Conservation (phyloP, 2,113 vertebrate genomes). For the Ovis canadensis region DNA sequence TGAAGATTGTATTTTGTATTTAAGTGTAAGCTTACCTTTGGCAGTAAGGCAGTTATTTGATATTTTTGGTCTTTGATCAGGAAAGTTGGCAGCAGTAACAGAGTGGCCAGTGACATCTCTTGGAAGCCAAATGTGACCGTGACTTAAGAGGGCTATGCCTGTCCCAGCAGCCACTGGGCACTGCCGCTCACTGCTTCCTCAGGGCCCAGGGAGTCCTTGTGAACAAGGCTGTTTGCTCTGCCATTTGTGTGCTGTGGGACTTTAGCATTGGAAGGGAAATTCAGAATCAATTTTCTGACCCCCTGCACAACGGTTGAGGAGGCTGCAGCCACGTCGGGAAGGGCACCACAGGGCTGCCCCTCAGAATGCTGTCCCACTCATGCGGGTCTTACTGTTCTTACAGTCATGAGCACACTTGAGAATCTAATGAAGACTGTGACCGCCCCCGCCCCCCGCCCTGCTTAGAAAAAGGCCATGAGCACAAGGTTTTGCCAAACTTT, state of each 20-base stretch:
- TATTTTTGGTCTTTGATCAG: neutral
- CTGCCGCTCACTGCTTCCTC: neutral
- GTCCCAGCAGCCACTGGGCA: neutral
- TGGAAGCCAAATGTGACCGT: neutral
- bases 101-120: neutral
- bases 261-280: neutral
- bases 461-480: neutral
- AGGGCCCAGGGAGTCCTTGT: neutral
- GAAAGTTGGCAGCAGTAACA: neutral
- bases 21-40: neutral
- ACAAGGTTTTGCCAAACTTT: neutral
- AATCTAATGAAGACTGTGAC: neutral
- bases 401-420: neutral
- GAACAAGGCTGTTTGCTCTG: neutral
- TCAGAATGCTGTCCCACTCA: too few species aligned
- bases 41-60: neutral
- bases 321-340: neutral
- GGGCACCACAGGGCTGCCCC: too few species aligned
- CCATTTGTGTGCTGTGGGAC: neutral
- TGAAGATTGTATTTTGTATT: neutral
- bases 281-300: neutral
- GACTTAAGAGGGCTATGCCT: neutral
- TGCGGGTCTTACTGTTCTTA: neutral
- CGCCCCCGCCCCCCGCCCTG: fast-evolving
- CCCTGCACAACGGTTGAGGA: neutral